Conservation (phyloP, 2,113 vertebrate genomes). For the Copsychus sechellarum region DNA sequence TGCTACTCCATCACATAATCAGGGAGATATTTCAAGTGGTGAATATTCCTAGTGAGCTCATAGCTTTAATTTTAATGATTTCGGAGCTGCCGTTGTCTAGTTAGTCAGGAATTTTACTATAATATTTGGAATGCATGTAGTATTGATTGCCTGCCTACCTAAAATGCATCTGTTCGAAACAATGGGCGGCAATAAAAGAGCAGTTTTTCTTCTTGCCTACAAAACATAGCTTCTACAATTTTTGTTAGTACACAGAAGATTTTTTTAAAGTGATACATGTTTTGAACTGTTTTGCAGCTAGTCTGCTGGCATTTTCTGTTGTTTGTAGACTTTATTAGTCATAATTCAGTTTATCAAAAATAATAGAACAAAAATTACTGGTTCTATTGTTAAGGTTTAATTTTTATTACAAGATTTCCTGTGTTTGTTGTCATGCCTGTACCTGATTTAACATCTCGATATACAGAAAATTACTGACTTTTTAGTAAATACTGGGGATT, state of each 20-base stretch:
- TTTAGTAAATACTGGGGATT: not conserved
- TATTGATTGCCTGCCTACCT: not conserved
- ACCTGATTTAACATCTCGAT: not conserved
- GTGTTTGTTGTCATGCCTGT: not conserved
- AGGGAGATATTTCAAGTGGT: not conserved
- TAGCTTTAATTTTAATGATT: not conserved
- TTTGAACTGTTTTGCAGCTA: not conserved
- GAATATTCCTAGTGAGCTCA: not conserved
- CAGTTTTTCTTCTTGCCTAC: not conserved
- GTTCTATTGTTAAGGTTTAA: not conserved
- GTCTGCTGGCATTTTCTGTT: not conserved
- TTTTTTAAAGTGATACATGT: not conserved
- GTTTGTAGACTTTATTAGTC: not conserved
- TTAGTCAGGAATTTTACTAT: not conserved
- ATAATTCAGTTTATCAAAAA: not conserved
- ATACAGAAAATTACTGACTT: not conserved
- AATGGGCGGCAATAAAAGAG: not conserved
- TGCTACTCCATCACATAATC: not conserved
- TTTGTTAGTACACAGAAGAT: not conserved
- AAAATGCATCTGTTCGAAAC: not conserved
- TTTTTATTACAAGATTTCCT: not conserved
- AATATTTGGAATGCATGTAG: not conserved
- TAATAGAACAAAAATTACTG: not conserved
- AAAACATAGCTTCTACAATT: not conserved
- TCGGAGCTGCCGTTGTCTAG: not conserved